Conservation (phyloP, 92 coral and sea anemone species). For the Palythoa heliodiscus region DNA sequence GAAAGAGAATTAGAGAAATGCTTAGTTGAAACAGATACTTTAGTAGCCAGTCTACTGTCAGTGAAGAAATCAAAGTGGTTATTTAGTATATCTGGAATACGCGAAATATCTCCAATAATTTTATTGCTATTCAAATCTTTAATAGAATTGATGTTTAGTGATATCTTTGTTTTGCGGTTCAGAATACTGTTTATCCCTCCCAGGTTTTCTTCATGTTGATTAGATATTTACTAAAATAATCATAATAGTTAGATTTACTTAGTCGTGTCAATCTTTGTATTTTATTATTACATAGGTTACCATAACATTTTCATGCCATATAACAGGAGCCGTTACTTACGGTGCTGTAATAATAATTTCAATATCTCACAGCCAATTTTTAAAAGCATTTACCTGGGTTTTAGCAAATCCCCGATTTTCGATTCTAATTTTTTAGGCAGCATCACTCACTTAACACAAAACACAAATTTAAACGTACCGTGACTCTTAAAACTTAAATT, state of each 20-base stretch:
- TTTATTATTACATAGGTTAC: background rate
- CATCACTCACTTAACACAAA: too few species aligned
- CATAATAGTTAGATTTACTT: constrained; percentile 30
- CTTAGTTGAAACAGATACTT: constrained; percentile 27
- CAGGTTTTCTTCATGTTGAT: constrained; percentile 42
- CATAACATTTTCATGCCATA: too few species aligned
- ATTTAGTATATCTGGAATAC: constrained; percentile 38
- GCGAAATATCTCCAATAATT: background rate
- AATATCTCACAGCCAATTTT: too few species aligned
- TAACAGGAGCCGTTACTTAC: too few species aligned
- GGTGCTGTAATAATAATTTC: too few species aligned
- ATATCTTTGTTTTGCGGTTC: constrained; percentile 42
- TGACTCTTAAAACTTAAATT: too few species aligned
- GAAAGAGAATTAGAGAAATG: constrained; percentile 31
- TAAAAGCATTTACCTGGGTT: too few species aligned
- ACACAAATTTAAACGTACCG: too few species aligned
- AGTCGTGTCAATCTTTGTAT: constrained; percentile 39
- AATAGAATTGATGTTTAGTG: constrained; percentile 19
- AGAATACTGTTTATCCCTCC: constrained; percentile 49
- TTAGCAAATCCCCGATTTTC: too few species aligned
- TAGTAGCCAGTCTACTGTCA: constrained; percentile 36
- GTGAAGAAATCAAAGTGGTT: constrained; percentile 2
- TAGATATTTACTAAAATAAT: constrained; percentile 34
- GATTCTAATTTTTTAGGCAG: too few species aligned
- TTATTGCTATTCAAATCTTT: constrained; percentile 20